Evolutionary conservation across 1,140 invertebrate species (phyloP).

Genomic region (Glomeris maerens): DNA sequence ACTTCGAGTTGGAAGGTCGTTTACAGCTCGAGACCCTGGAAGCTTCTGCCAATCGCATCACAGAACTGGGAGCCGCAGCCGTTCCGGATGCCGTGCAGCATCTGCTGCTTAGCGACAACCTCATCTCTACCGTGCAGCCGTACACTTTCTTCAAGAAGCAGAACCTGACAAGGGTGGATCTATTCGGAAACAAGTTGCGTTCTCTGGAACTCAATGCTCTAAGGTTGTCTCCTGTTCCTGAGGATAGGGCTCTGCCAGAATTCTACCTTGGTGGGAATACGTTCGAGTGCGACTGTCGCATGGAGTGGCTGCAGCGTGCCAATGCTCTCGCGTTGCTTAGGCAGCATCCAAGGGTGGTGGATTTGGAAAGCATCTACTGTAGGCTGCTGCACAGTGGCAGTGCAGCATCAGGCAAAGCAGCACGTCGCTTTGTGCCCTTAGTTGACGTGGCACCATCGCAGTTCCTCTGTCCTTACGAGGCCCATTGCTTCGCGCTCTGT

Average conservation of each 20-base stretch:
- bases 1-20: constrained; percentile 54
- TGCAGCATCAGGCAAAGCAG: constrained; percentile 7
- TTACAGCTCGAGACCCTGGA: constrained; percentile 59
- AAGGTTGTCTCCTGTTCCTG: constrained; percentile 51
- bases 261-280: constrained; percentile 78
- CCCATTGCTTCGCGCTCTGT: constrained; percentile 82
- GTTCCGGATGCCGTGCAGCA: constrained; percentile 62
- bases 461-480: constrained; percentile 78
- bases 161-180: constrained; percentile 64
- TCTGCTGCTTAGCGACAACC: constrained; percentile 67
- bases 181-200: constrained; percentile 69
- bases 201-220: constrained; percentile 66
- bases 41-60: constrained; percentile 65
- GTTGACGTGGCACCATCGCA: constrained; percentile 62
- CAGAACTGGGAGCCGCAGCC: constrained; percentile 50
- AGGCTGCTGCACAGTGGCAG: constrained; percentile 71
- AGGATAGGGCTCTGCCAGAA: constrained; percentile 52
- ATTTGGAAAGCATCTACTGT: constrained; percentile 78
- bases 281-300: constrained; percentile 74
- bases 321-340: constrained; percentile 57
- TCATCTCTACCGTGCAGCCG: constrained; percentile 57
- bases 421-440: constrained; percentile 57
- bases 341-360: constrained; percentile 77
- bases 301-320: constrained; percentile 74
- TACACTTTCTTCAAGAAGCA: constrained; percentile 68